These are phyloP conservation scores for Neosilurus hyrtlii DNA, from an alignment of 2,797 vertebrate species.

Conservation along the genomic window DNA sequence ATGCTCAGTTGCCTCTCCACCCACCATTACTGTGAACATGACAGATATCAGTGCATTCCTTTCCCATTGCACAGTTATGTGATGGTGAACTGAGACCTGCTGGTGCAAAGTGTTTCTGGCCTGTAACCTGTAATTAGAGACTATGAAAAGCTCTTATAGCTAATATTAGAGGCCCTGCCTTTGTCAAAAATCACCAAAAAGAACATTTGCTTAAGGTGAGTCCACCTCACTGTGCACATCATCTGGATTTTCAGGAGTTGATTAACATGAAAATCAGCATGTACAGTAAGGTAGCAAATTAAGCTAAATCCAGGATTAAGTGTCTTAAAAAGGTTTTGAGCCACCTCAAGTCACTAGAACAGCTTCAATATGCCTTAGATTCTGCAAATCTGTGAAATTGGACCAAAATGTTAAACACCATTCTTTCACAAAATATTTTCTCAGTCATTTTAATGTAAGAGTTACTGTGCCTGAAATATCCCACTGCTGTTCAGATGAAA, in stretches of 20 bases:
- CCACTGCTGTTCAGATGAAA: not conserved
- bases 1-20: slow-evolving; percentile 31
- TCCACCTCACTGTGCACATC: slow-evolving; percentile 24
- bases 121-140: slow-evolving; percentile 14
- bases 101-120: slow-evolving; percentile 4
- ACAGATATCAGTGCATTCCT: slow-evolving; percentile 34
- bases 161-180: not conserved
- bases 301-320: not conserved
- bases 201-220: slow-evolving; percentile 5
- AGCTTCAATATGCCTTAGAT: not conserved
- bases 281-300: not conserved
- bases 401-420: not conserved
- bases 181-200: not conserved
- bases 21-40: slow-evolving; percentile 31
- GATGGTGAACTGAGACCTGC: slow-evolving; percentile 28
- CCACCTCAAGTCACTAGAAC: not conserved
- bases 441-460: not conserved
- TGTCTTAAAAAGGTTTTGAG: not conserved
- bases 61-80: slow-evolving; percentile 26
- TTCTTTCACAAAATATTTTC: not conserved
- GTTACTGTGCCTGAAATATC: not conserved
- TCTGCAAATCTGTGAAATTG: not conserved
- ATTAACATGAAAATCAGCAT: not conserved
- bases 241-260: not conserved
- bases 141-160: slow-evolving; percentile 20